phyloP scores from a whole-genome alignment of 2,113 vertebrate species.

The Gallinago jamesoni region DNA sequence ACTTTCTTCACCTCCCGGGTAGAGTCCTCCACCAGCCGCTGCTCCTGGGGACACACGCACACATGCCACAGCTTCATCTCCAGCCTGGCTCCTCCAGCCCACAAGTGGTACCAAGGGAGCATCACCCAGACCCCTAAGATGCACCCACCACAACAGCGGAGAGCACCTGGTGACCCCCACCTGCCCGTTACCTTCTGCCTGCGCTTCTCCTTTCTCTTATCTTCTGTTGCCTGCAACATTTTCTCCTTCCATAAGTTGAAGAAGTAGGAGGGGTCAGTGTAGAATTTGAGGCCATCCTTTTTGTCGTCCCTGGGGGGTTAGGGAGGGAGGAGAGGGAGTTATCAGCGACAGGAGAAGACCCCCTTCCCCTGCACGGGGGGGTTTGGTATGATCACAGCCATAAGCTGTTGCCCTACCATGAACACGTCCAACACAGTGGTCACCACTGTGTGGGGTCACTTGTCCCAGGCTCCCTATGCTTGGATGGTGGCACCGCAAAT shows the following conservation, averaged over 20 bases:
- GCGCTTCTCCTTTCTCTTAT: constrained; percentile 92
- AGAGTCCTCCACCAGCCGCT: constrained; percentile 88
- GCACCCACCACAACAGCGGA: neutral
- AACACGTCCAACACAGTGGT: neutral
- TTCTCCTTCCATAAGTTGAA: constrained; percentile 96
- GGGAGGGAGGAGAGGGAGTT: neutral
- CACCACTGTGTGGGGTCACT: neutral
- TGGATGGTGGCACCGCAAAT: neutral
- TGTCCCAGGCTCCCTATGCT: accelerated
- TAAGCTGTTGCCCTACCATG: neutral
- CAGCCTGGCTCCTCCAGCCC: accelerated
- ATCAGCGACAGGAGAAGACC: neutral
- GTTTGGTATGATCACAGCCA: accelerated
- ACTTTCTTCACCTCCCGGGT: constrained; percentile 93
- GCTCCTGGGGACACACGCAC: constrained; percentile 75
- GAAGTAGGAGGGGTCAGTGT: constrained; percentile 93
- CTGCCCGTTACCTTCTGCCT: constrained; percentile 84
- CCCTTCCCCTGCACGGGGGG: neutral
- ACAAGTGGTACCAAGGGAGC: accelerated
- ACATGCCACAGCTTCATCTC: neutral
- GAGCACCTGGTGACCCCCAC: accelerated
- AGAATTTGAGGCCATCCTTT: constrained; percentile 92
- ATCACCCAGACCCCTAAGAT: accelerated
- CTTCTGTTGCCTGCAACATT: constrained; percentile 93
- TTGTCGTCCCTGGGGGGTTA: constrained; percentile 83